phyloP scores from a whole-genome alignment of 2,888 invertebrate species.

The Villa cingulata region DNA sequence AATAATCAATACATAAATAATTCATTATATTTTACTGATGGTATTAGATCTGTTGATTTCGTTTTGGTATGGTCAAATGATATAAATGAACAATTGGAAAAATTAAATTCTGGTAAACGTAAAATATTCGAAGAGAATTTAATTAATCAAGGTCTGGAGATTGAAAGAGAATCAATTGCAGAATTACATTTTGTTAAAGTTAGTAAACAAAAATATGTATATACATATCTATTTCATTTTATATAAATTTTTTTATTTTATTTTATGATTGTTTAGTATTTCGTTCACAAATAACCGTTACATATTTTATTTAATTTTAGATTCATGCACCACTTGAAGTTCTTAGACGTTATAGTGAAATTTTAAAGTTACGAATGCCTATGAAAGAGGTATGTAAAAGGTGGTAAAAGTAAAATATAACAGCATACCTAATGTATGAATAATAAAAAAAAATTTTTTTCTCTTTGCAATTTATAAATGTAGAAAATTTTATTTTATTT shows the following conservation, averaged over 20 bases:
- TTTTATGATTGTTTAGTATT: too few relatives aligned
- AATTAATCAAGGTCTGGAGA: conserved; percentile 54
- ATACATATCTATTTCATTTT: background rate
- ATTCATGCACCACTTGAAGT: conserved; percentile 77
- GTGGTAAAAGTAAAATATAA: too few relatives aligned
- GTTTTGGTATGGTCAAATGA: conserved; percentile 63
- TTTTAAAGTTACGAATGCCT: conserved; percentile 82
- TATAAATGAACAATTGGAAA: conserved; percentile 36
- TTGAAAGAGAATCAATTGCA: conserved; percentile 55
- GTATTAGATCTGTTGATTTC: conserved; percentile 59
- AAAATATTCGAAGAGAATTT: conserved; percentile 58
- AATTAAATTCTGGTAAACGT: conserved; percentile 38
- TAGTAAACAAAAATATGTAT: conserved; percentile 2
- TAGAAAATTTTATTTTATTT: too few relatives aligned
- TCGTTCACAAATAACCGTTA: too few relatives aligned
- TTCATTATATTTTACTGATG: conserved; percentile 56
- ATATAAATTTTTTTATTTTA: background rate
- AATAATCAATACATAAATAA: conserved; percentile 16
- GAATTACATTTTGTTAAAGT: conserved; percentile 69
- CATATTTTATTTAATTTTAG: too few relatives aligned
- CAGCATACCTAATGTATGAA: too few relatives aligned
- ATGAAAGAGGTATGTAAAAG: conserved; percentile 76
- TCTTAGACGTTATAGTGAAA: conserved; percentile 75
- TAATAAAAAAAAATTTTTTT: too few relatives aligned
- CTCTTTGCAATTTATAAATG: too few relatives aligned